Evolutionary conservation across 2,888 invertebrate genomes (phyloP), one percentile per base, ranked within the genome.

Genomic region (Dione juno): DNA sequence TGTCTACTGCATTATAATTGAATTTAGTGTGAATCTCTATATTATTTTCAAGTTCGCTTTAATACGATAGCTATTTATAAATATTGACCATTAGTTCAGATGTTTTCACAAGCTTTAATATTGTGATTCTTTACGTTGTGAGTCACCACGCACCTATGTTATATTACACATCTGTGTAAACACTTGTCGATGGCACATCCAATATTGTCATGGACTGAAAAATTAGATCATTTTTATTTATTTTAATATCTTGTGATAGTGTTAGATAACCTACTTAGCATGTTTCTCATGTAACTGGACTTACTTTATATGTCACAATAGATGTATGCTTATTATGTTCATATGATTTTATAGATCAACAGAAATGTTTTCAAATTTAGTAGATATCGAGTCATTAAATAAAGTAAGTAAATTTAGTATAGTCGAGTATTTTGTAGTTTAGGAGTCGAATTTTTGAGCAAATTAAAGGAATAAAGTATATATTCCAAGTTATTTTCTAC

Each of bases 111-210:
- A 50, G 64, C 14, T 40, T 64, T 64, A 64, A 19, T 52, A 37
- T 52, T 64, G 19, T 50, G 14, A 52, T 64, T 68, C 67, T 50
- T 61, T 63, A 35, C 35, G 43, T 53, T 43, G 41, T 59, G 28
- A 61, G 50, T 64, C 64, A 64, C 13, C 48, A 9, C 16, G 58
- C 19, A 48, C 35, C 16, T 64, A 10, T 61, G 45, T n/a, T 28
- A 37, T 50, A 40, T 21, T 13, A 82, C 86, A 86, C 89, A 88
- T 80, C 84, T 89, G 89, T 83, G 79, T 79, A 84, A 87, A 88
- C 81, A 76, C 71, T 66, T 69, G 75, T 50, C 66, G 61, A 64
- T 57, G 37, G 19, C 14, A 52, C 19, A 8, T 45, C 3, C 11
- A 16, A 19, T 37, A 37, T 48, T 50, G 50, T 50, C 64, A 9